Evolutionary conservation across 1,140 invertebrate genomes (phyloP), one percentile per base, ranked within the genome.

Genomic region (Octopus sinensis): DNA sequence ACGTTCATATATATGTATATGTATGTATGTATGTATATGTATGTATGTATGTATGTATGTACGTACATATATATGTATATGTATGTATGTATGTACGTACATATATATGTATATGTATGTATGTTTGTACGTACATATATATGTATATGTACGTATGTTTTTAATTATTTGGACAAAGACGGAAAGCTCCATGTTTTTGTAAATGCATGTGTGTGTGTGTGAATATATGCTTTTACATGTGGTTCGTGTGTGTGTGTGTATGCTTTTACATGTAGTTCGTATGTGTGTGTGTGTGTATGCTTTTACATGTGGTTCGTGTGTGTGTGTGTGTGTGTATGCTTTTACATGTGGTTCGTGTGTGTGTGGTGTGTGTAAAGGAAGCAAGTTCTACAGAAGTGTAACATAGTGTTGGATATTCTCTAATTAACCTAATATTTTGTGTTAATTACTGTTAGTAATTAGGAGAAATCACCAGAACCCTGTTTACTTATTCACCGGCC

Each of bases 81-180:
- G 9, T n/a, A 76, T 76, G 23, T 76, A 30, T 76, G 23, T 76
- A 30, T n/a, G 9, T 76, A n/a, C 9, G 23, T 30, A 30, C 23
- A 76, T 51, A 76, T 76, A 7, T 68, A 10, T 68, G 10, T 68
- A 68, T 68, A 68, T 68, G 62, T n/a, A 68, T 68, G 62, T n/a
- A 68, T 10, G 62, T 10, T 10, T 68, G 10, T 68, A 68, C 10
- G 10, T 10, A n/a, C n/a, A n/a, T n/a, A n/a, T n/a, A n/a, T n/a
- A n/a, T n/a, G n/a, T n/a, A n/a, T n/a, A n/a, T n/a, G n/a, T n/a
- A n/a, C n/a, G n/a, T n/a, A n/a, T n/a, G n/a, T n/a, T n/a, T n/a
- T n/a, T n/a, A n/a, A n/a, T n/a, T n/a, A n/a, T n/a, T n/a, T n/a
- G n/a, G n/a, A n/a, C n/a, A n/a, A n/a, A n/a, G n/a, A n/a, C n/a